Evolutionary conservation across 2,113 vertebrate species (phyloP).

Genomic region (Callipepla squamata): DNA sequence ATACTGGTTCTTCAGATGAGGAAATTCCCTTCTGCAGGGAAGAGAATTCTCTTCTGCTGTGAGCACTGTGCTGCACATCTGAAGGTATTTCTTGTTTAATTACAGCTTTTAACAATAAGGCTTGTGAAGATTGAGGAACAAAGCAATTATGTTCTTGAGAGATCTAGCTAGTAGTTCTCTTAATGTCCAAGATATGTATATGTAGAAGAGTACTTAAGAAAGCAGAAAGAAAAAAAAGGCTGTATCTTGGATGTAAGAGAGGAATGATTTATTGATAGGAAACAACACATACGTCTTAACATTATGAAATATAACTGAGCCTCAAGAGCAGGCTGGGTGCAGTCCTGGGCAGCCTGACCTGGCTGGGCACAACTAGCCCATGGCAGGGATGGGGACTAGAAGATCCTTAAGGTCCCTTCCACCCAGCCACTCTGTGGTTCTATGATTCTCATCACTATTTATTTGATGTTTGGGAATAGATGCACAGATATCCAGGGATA

Average conservation of each 20-base stretch:
- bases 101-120: constrained; percentile 9
- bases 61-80: neutral
- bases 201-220: neutral
- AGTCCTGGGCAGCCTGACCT: too few species aligned
- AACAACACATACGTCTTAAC: neutral
- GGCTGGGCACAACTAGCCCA: too few species aligned
- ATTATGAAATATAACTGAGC: neutral
- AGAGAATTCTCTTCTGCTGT: neutral
- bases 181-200: neutral
- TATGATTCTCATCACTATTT: neutral
- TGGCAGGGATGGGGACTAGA: too few species aligned
- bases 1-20: neutral
- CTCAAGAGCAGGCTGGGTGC: too few species aligned
- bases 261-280: neutral
- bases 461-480: neutral
- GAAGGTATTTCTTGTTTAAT: constrained; percentile 17
- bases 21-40: neutral
- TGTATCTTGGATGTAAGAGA: neutral
- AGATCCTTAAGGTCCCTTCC: too few species aligned
- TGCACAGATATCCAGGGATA: too few species aligned
- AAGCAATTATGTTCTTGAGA: neutral
- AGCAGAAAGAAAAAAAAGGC: neutral
- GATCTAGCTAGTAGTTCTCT: neutral
- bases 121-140: neutral
- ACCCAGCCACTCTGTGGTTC: too few species aligned